These are phyloP conservation scores for Latrodectus hesperus DNA, from an alignment of 2,888 invertebrate species.

Conservation along the genomic window DNA sequence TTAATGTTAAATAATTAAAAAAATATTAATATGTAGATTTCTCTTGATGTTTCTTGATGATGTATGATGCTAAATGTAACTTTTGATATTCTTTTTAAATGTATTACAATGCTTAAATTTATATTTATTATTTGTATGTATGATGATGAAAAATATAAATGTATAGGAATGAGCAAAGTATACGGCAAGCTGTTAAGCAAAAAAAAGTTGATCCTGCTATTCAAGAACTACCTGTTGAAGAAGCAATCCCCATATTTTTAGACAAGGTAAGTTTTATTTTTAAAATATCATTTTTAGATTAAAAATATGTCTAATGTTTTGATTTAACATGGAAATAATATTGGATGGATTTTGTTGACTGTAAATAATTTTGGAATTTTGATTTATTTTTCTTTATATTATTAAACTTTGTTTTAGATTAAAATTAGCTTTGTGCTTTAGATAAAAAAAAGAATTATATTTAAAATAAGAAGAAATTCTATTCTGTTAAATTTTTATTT, in stretches of 20 bases:
- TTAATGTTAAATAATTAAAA: too few relatives aligned
- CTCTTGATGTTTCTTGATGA: neutral
- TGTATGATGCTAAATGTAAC: too few relatives aligned
- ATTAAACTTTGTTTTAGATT: too few relatives aligned
- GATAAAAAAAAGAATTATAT: neutral
- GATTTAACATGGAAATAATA: neutral
- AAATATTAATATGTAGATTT: neutral
- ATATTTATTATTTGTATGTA: too few relatives aligned
- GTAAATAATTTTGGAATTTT: neutral
- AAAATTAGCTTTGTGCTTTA: too few relatives aligned
- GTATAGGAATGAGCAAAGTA: conserved; percentile 40
- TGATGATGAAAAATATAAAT: too few relatives aligned
- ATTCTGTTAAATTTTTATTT: neutral
- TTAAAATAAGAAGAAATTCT: neutral
- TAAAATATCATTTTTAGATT: neutral
- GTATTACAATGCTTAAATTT: too few relatives aligned
- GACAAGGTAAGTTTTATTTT: conserved; percentile 31
- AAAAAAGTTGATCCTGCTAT: conserved; percentile 53
- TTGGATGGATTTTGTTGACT: neutral
- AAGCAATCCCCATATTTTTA: conserved; percentile 23
- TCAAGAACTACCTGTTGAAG: conserved; percentile 54
- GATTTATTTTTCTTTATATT: neutral
- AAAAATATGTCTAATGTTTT: neutral
- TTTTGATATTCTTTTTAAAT: too few relatives aligned
- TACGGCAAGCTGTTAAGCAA: conserved; percentile 43